Conservation (phyloP, 2,888 invertebrate genomes). For the Coremacera marginata region DNA sequence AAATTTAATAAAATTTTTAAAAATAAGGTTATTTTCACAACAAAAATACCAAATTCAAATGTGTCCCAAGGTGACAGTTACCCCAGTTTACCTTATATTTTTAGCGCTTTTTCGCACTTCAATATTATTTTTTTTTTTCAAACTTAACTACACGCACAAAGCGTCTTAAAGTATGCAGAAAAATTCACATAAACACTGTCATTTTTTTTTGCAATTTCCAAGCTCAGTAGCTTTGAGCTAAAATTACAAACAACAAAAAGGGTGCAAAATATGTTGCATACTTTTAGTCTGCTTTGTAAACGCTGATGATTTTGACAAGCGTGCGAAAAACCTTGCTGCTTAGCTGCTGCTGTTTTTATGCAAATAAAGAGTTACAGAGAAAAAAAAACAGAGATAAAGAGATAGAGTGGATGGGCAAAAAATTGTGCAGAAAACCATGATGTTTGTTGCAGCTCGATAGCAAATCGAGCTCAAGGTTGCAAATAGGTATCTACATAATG, state of each 20-base stretch:
- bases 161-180: slow-evolving; percentile 7
- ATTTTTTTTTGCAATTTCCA: slow-evolving; percentile 11
- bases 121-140: not conserved
- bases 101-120: slow-evolving; percentile 9
- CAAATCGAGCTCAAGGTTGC: slow-evolving; percentile 16
- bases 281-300: not conserved
- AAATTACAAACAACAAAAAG: not conserved
- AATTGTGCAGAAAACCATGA: not conserved
- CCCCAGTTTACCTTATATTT: not conserved
- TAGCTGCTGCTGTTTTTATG: not conserved
- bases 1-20: too few relatives aligned
- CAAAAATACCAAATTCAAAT: too few relatives aligned
- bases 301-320: not conserved
- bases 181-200: slow-evolving; percentile 35
- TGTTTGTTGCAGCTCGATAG: not conserved
- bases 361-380: not conserved
- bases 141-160: slow-evolving; percentile 1
- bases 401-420: not conserved
- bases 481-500: not conserved
- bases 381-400: not conserved
- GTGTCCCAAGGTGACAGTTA: too few relatives aligned
- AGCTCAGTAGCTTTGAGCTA: not conserved
- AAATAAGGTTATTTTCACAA: too few relatives aligned
- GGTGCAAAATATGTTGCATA: slow-evolving; percentile 22
- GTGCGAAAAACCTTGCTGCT: not conserved